Evolutionary conservation across 64 coral and sea anemone genomes (phyloP).

Genomic region (Montipora efflorescens): DNA sequence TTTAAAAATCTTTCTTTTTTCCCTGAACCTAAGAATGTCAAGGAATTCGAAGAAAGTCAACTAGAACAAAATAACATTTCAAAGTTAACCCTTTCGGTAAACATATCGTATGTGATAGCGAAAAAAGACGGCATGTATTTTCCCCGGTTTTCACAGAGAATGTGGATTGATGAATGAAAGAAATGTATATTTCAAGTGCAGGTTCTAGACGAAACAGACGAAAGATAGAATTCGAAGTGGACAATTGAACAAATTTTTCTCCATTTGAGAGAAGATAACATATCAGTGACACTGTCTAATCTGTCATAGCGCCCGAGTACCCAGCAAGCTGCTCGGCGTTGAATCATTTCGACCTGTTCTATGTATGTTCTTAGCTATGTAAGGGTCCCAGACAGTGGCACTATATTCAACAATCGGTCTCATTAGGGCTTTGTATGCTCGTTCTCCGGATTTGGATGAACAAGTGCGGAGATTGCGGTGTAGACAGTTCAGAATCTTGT

Average conservation of each 20-base stretch:
- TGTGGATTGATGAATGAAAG: too few relatives aligned
- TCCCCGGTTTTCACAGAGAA: too few relatives aligned
- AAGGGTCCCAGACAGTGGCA: neutral
- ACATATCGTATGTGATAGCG: too few relatives aligned
- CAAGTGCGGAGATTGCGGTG: constrained; percentile 1
- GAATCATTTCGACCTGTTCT: neutral
- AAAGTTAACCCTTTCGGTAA: too few relatives aligned
- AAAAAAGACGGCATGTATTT: too few relatives aligned
- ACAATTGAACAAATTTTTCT: neutral
- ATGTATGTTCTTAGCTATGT: constrained; percentile 14
- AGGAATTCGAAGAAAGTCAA: too few relatives aligned
- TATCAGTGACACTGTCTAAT: constrained; percentile 41
- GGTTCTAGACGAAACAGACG: too few relatives aligned
- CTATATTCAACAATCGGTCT: constrained; percentile 6
- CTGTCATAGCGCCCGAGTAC: neutral
- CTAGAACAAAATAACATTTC: too few relatives aligned
- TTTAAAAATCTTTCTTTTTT: too few relatives aligned
- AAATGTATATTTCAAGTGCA: too few relatives aligned
- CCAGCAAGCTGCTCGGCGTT: neutral
- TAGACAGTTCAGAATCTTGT: neutral
- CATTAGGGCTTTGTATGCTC: neutral
- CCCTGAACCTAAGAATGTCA: too few relatives aligned
- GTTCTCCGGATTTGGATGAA: neutral
- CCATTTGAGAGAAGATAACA: constrained; percentile 11
- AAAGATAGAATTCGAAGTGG: too few relatives aligned